Percentiles rank a stretch among this genome's conserved stretches.
Evolutionary conservation across 2,113 vertebrate genomes (phyloP).

Genomic region (Heteronetta atricapilla): DNA sequence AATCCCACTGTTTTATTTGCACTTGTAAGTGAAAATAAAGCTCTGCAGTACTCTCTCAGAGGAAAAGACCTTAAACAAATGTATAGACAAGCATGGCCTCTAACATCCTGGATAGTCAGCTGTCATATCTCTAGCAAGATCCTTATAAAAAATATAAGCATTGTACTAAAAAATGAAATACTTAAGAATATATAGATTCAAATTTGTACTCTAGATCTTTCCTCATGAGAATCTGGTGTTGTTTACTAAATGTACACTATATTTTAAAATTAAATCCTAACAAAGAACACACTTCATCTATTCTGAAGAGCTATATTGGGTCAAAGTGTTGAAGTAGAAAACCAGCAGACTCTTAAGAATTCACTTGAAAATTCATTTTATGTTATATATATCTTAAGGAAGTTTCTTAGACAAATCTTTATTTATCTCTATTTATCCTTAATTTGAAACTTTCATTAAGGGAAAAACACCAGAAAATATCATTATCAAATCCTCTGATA

Average conservation of each 20-base stretch:
- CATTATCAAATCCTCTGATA: background rate
- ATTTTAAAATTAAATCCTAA: background rate
- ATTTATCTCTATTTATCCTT: background rate
- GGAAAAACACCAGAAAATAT: background rate
- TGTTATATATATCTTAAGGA: background rate
- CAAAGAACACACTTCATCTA: background rate
- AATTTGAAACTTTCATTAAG: background rate
- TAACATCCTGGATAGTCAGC: background rate
- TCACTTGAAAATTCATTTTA: background rate
- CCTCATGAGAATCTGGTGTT: background rate
- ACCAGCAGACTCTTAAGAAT: background rate
- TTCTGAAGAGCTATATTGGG: background rate
- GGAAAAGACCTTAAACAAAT: background rate
- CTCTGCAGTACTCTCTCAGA: background rate
- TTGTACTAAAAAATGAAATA: background rate
- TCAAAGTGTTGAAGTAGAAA: background rate
- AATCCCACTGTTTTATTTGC: background rate
- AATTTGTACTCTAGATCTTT: background rate
- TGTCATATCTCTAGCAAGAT: background rate
- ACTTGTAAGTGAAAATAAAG: background rate
- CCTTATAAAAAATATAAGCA: background rate
- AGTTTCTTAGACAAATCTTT: background rate
- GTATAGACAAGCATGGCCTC: background rate
- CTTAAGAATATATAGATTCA: background rate
- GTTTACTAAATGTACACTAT: background rate